Evolutionary conservation across 2,113 vertebrate species (phyloP).

Genomic region (Brachypteracias leptosomus): DNA sequence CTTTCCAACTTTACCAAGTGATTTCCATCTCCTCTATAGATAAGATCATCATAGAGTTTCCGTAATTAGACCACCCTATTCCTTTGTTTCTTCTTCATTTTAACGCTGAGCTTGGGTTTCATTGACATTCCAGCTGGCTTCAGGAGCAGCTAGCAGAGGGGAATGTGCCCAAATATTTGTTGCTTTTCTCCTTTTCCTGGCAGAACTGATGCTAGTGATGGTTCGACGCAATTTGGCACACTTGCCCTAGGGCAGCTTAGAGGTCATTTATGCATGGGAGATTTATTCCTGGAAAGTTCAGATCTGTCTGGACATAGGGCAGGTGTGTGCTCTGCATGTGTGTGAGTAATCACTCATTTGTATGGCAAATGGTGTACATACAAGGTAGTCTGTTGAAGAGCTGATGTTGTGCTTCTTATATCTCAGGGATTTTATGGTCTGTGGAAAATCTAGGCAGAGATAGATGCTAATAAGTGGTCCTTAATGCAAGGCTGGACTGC

Average conservation of each 20-base stretch:
- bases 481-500: neutral
- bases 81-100: neutral
- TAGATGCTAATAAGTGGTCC: neutral
- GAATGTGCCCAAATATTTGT: neutral
- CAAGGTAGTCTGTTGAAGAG: neutral
- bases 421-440: neutral
- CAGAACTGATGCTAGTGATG: neutral
- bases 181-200: neutral
- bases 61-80: neutral
- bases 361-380: neutral
- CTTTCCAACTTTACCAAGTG: neutral
- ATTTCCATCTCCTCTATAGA: neutral
- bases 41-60: neutral
- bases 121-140: neutral
- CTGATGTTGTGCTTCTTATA: neutral
- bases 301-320: neutral
- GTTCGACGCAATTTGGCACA: neutral
- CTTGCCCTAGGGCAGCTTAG: neutral
- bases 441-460: neutral
- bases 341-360: fast-evolving
- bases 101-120: neutral
- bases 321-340: neutral
- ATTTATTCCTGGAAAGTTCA: neutral
- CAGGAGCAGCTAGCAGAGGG: neutral
- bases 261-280: neutral